Evolutionary conservation across 2,888 invertebrate species (phyloP).

Genomic region (Hypsopygia costalis): DNA sequence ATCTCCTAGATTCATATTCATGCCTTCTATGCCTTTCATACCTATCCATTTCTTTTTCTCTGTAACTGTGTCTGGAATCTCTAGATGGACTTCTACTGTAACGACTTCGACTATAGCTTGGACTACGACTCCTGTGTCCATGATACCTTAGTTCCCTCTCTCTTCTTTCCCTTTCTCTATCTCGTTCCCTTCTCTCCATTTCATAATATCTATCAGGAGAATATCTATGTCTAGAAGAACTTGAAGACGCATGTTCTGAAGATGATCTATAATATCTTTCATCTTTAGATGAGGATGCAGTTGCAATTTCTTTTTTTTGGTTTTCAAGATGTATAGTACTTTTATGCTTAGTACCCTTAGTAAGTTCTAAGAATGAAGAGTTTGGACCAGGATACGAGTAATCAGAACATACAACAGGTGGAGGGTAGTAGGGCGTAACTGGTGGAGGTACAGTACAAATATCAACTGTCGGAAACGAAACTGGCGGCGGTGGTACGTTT

Average conservation of each 20-base stretch:
- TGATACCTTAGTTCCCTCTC: conserved; percentile 24
- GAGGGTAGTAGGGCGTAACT: not conserved
- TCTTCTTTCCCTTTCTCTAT: conserved; percentile 25
- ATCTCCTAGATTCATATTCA: conserved; percentile 39
- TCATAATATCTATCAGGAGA: conserved; percentile 30
- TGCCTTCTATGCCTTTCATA: conserved; percentile 29
- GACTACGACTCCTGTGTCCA: conserved; percentile 35
- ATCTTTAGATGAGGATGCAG: conserved; percentile 2
- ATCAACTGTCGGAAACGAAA: conserved; percentile 10
- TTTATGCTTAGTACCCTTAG: conserved; percentile 5
- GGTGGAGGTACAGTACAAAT: conserved; percentile 3
- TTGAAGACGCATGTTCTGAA: conserved; percentile 8
- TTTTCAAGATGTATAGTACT: not conserved
- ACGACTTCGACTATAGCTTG: conserved; percentile 30
- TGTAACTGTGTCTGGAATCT: conserved; percentile 28
- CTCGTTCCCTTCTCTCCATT: conserved; percentile 21
- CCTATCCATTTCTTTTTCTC: conserved; percentile 27
- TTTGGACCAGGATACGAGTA: not conserved
- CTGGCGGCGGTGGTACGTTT: conserved; percentile 30
- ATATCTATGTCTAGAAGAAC: conserved; percentile 23
- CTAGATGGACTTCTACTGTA: conserved; percentile 34
- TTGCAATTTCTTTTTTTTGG: not conserved
- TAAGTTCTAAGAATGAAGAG: too few relatives aligned
- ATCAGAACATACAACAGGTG: conserved; percentile 3
- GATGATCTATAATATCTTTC: conserved; percentile 16